Evolutionary conservation across 2,113 vertebrate genomes (phyloP).

Genomic region (Rhynchopsitta pachyrhyncha): DNA sequence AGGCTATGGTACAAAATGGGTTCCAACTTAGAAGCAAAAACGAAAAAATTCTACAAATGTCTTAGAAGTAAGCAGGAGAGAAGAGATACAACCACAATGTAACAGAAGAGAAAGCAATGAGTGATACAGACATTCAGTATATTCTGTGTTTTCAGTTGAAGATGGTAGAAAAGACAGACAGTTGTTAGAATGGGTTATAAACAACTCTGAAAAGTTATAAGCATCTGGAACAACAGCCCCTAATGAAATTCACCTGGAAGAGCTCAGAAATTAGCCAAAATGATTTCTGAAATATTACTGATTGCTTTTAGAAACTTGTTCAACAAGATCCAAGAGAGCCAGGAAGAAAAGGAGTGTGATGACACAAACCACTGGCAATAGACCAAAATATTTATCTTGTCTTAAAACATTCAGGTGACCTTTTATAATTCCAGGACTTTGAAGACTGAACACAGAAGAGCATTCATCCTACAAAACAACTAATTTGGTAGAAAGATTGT

Average conservation of each 20-base stretch:
- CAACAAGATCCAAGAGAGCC: neutral
- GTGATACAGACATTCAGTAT: neutral
- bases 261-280: neutral
- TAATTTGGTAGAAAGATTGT: neutral
- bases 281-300: neutral
- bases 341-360: neutral
- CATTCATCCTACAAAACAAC: neutral
- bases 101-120: neutral
- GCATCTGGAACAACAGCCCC: neutral
- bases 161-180: neutral
- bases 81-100: neutral
- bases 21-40: neutral
- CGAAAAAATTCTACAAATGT: rapidly evolving
- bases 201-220: neutral
- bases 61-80: neutral
- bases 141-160: neutral
- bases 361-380: neutral
- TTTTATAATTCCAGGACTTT: neutral
- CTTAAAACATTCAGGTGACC: neutral
- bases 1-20: neutral
- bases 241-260: neutral
- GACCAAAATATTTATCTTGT: neutral
- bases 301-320: neutral
- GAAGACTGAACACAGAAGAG: neutral
- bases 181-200: neutral